These are phyloP conservation scores for Holothuria leucospilota DNA, from an alignment of 53 echinoderm and acorn worm species.

Conservation along the genomic window DNA sequence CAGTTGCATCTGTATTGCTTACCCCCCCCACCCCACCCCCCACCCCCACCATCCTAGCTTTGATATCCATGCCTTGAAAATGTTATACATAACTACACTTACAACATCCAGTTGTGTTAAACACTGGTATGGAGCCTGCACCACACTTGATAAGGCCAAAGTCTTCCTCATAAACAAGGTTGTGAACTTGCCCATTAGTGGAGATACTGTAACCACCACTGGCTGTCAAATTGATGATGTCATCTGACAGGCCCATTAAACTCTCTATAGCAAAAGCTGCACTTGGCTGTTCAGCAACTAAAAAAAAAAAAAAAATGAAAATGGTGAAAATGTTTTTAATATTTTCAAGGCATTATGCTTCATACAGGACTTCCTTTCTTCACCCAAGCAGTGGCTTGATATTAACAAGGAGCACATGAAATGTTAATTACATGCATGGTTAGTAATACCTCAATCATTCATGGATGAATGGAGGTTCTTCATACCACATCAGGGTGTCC, in stretches of 20 bases:
- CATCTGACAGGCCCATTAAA: neutral
- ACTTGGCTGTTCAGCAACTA: conserved; percentile 21
- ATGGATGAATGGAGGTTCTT: too few species aligned
- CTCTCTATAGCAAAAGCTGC: neutral
- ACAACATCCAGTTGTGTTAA: conserved; percentile 1
- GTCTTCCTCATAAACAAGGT: conserved; percentile 6
- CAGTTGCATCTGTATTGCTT: too few species aligned
- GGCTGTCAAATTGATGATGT: neutral
- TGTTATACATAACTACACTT: neutral
- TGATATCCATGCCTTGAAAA: too few species aligned
- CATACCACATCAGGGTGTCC: too few species aligned
- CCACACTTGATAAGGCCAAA: neutral
- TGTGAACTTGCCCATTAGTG: neutral
- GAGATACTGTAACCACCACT: conserved; percentile 10
- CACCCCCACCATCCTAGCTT: too few species aligned
- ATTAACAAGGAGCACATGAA: too few species aligned
- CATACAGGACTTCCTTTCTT: neutral
- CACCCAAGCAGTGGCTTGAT: neutral
- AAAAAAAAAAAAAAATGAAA: neutral
- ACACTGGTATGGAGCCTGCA: neutral
- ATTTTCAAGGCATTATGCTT: too few species aligned
- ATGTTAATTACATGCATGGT: too few species aligned
- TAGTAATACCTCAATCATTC: too few species aligned
- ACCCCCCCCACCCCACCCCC: too few species aligned
- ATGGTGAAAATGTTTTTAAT: too few species aligned